phyloP scores from a whole-genome alignment of 2,888 invertebrate species.

The Cataglyphis cursor region DNA sequence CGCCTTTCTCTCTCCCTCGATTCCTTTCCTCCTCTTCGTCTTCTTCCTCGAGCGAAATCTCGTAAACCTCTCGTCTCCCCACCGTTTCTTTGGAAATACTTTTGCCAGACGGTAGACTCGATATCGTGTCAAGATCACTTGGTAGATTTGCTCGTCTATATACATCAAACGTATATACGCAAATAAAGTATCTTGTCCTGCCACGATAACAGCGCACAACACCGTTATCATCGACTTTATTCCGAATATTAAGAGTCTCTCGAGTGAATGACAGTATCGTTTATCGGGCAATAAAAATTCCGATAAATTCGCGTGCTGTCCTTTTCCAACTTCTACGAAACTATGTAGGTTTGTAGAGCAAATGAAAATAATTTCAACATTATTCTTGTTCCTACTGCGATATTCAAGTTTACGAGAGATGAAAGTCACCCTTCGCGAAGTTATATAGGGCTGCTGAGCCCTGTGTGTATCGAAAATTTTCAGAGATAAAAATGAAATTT shows the following conservation, averaged over 20 bases:
- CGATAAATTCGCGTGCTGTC: not conserved
- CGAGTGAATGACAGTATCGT: not conserved
- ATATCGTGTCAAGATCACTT: constrained; percentile 66
- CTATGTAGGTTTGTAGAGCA: constrained; percentile 14
- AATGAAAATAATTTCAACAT: constrained; percentile 39
- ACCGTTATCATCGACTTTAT: constrained; percentile 17
- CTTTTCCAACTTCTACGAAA: not conserved
- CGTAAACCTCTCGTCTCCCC: constrained; percentile 46
- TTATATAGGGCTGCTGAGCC: not conserved
- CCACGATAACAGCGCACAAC: constrained; percentile 25
- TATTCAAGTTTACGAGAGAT: constrained; percentile 31
- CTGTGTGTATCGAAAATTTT: constrained; percentile 36
- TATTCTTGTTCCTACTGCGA: constrained; percentile 2
- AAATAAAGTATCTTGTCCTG: constrained; percentile 61
- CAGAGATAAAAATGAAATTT: constrained; percentile 44
- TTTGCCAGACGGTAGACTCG: constrained; percentile 56
- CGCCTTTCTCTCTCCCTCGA: not conserved
- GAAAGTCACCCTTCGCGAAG: constrained; percentile 8
- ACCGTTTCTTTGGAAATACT: constrained; percentile 43
- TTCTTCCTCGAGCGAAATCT: constrained; percentile 64
- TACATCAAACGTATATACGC: constrained; percentile 15
- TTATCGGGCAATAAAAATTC: constrained; percentile 6
- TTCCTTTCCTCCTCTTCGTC: not conserved
- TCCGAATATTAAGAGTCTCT: constrained; percentile 25
- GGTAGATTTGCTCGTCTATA: constrained; percentile 48